Percentiles rank a stretch among this genome's conserved stretches.
These are phyloP conservation scores for Acrocephalus kingi DNA, from an alignment of 2,113 vertebrate species.

Conservation along the genomic window DNA sequence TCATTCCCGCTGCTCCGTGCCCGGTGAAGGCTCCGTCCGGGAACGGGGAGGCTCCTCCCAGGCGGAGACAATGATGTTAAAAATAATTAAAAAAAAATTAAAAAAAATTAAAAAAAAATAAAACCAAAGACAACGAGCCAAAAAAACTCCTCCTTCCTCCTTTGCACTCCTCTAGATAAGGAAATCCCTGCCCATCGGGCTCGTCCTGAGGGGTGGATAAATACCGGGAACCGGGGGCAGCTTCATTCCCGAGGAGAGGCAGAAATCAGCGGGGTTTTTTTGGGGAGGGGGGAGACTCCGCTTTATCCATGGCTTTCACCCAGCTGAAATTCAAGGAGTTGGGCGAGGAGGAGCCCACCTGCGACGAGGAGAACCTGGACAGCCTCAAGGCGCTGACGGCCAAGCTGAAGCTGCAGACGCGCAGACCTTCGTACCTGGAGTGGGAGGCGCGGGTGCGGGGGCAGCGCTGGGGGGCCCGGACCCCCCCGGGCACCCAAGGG, in stretches of 20 bases:
- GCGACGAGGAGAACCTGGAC: slow-evolving; percentile 80
- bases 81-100: not conserved
- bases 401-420: slow-evolving; percentile 89
- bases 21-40: slow-evolving; percentile 67
- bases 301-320: slow-evolving; percentile 39
- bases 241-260: not conserved
- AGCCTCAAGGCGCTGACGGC: slow-evolving; percentile 87
- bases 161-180: not conserved
- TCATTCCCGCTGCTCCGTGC: not conserved
- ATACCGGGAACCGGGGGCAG: not conserved
- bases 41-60: slow-evolving; percentile 63
- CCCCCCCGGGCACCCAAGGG: slow-evolving; percentile 4
- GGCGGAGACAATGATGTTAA: slow-evolving; percentile 56
- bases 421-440: slow-evolving; percentile 90
- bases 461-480: slow-evolving; percentile 72
- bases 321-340: slow-evolving; percentile 80
- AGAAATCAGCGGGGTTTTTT: fast-evolving
- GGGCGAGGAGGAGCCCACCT: slow-evolving; percentile 76
- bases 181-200: slow-evolving; percentile 34
- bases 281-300: not conserved
- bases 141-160: not conserved
- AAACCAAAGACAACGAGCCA: not conserved
- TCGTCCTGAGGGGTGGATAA: slow-evolving; percentile 48
- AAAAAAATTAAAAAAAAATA: not conserved
- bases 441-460: slow-evolving; percentile 86